phyloP scores from a whole-genome alignment of 2,797 vertebrate genomes.

The Lophotriccus pileatus region DNA sequence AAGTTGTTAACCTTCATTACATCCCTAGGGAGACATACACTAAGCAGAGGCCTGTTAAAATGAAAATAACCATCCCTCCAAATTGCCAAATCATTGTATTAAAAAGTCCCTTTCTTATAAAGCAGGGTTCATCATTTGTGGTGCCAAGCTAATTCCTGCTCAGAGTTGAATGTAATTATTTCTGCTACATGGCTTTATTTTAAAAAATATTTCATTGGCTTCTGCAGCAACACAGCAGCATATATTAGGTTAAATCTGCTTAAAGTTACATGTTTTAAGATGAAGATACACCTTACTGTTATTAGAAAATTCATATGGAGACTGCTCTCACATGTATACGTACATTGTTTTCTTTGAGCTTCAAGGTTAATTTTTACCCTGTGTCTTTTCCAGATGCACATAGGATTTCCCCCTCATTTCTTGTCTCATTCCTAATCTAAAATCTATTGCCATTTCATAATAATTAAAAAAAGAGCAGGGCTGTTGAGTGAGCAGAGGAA shows the following conservation, averaged over 20 bases:
- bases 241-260: not conserved
- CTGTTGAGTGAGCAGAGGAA: constrained; percentile 26
- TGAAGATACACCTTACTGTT: not conserved
- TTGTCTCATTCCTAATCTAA: constrained; percentile 59
- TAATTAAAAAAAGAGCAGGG: constrained; percentile 26
- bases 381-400: constrained; percentile 42
- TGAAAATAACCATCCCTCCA: constrained; percentile 64
- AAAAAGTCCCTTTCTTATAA: constrained; percentile 43
- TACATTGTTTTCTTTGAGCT: constrained; percentile 11
- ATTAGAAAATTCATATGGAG: constrained; percentile 18
- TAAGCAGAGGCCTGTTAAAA: constrained; percentile 68
- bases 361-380: constrained; percentile 68
- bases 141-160: constrained; percentile 23
- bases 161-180: constrained; percentile 44
- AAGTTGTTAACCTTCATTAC: constrained; percentile 63
- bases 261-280: not conserved
- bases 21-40: constrained; percentile 52
- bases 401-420: constrained; percentile 46
- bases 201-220: not conserved
- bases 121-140: not conserved
- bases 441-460: constrained; percentile 48
- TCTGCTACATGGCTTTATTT: constrained; percentile 16
- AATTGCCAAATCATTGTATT: constrained; percentile 61
- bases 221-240: not conserved
- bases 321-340: constrained; percentile 13